Evolutionary conservation across 2,888 invertebrate species (phyloP).

Genomic region (Flabesymbios commensalis): DNA sequence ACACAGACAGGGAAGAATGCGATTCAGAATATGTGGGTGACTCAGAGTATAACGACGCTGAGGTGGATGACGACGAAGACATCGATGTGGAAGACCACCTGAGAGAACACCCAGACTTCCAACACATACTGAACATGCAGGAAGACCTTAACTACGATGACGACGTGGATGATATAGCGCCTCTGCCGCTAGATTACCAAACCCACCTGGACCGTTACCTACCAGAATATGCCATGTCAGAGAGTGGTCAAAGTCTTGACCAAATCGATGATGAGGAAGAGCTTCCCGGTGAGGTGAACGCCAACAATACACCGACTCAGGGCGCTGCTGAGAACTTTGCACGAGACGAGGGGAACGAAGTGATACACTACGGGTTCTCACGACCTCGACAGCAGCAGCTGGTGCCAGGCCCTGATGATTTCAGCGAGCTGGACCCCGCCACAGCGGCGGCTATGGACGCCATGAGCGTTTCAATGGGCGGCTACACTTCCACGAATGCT

Average conservation of each 20-base stretch:
- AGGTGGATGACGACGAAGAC: slow-evolving; percentile 58
- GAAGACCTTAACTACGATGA: slow-evolving; percentile 45
- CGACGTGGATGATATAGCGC: slow-evolving; percentile 44
- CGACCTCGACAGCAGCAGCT: slow-evolving; percentile 42
- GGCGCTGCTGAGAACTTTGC: slow-evolving; percentile 30
- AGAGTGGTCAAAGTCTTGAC: background rate
- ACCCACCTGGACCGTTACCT: slow-evolving; percentile 82
- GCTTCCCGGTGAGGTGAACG: too few species aligned
- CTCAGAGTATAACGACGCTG: slow-evolving; percentile 71
- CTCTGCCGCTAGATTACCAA: too few species aligned
- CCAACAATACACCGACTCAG: too few species aligned
- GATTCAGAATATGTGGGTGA: slow-evolving; percentile 69
- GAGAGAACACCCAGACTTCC: slow-evolving; percentile 63
- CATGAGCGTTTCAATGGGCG: slow-evolving; percentile 71
- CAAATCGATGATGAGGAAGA: background rate
- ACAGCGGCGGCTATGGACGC: slow-evolving; percentile 65
- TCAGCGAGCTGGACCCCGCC: slow-evolving; percentile 2
- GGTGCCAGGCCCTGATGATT: slow-evolving; percentile 6
- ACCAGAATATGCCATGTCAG: slow-evolving; percentile 64
- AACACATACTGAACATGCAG: slow-evolving; percentile 56
- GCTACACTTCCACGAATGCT: slow-evolving; percentile 66
- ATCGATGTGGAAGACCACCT: slow-evolving; percentile 62
- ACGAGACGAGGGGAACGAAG: slow-evolving; percentile 42
- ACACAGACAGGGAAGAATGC: slow-evolving; percentile 56
- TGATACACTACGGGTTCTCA: slow-evolving; percentile 55